phyloP scores from a whole-genome alignment of 2,888 invertebrate genomes.

The Macrostomum cliftonense region DNA sequence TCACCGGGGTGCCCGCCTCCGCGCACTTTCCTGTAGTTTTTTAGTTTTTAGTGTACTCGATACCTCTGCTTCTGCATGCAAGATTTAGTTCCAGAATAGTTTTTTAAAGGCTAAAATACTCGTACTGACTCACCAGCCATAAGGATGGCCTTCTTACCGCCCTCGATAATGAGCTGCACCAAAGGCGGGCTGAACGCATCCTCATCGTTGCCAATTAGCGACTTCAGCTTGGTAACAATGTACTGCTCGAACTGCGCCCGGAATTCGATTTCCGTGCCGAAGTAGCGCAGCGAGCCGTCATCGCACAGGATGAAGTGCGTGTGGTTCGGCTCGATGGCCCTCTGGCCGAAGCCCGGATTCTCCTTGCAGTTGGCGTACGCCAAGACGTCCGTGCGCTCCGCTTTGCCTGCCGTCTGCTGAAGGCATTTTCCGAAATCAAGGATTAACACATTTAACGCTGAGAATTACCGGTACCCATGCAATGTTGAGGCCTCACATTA shows the following conservation, averaged over 20 bases:
- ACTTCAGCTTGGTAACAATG: not conserved
- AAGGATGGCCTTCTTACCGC: slow-evolving; percentile 64
- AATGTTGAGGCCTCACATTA: too few relatives aligned
- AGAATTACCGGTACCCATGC: too few relatives aligned
- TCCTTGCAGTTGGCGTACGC: not conserved
- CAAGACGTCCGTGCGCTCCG: not conserved
- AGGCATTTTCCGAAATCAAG: too few relatives aligned
- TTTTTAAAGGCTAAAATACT: too few relatives aligned
- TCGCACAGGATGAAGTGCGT: slow-evolving; percentile 36
- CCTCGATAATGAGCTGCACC: slow-evolving; percentile 86
- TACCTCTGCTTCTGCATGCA: too few relatives aligned
- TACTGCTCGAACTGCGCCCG: slow-evolving; percentile 4
- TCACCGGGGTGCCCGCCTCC: slow-evolving; percentile 24
- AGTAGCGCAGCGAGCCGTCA: slow-evolving; percentile 20
- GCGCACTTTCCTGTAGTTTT: slow-evolving; percentile 22
- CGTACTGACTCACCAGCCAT: not conserved
- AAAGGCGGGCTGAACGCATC: slow-evolving; percentile 42
- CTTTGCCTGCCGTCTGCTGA: too few relatives aligned
- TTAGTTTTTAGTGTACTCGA: too few relatives aligned
- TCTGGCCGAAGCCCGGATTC: slow-evolving; percentile 13
- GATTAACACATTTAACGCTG: too few relatives aligned
- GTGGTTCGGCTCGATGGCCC: slow-evolving; percentile 33
- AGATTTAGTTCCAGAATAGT: too few relatives aligned
- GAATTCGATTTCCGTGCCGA: slow-evolving; percentile 4
- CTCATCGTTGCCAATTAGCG: not conserved